These are phyloP conservation scores for Eptatretus burgeri DNA, from an alignment of 2,113 vertebrate species.

Conservation along the genomic window DNA sequence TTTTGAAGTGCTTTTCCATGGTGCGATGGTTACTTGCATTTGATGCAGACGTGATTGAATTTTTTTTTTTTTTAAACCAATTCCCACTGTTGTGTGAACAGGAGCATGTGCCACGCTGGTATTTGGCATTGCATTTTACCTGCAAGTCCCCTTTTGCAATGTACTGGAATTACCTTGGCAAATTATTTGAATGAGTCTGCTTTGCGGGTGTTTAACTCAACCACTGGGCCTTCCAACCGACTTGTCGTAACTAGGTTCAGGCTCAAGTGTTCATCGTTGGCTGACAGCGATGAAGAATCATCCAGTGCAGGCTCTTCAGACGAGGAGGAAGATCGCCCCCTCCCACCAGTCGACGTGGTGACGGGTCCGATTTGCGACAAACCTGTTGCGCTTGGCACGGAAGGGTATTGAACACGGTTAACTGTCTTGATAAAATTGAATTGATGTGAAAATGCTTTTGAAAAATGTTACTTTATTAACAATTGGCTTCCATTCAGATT, in stretches of 20 bases:
- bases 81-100: too few species aligned
- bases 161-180: too few species aligned
- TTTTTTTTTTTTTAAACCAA: too few species aligned
- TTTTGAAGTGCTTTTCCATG: not conserved
- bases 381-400: conserved; percentile 25
- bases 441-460: not conserved
- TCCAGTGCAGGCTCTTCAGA: conserved; percentile 91
- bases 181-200: conserved; percentile 6
- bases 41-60: not conserved
- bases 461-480: not conserved
- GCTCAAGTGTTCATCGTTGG: conserved; percentile 58
- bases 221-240: conserved; percentile 15
- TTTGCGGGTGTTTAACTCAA: conserved; percentile 9
- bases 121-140: too few species aligned
- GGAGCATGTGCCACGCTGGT: too few species aligned
- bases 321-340: conserved; percentile 32
- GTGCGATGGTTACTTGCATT: not conserved
- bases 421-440: not conserved
- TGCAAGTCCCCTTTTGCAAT: too few species aligned
- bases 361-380: conserved; percentile 26
- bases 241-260: conserved; percentile 15
- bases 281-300: conserved; percentile 90
- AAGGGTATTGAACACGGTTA: conserved; percentile 31
- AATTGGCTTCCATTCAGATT: conserved; percentile 21
- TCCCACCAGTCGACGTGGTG: conserved; percentile 24